Conservation (phyloP, 2,113 vertebrate species). For the Rhinichthys klamathensis region DNA sequence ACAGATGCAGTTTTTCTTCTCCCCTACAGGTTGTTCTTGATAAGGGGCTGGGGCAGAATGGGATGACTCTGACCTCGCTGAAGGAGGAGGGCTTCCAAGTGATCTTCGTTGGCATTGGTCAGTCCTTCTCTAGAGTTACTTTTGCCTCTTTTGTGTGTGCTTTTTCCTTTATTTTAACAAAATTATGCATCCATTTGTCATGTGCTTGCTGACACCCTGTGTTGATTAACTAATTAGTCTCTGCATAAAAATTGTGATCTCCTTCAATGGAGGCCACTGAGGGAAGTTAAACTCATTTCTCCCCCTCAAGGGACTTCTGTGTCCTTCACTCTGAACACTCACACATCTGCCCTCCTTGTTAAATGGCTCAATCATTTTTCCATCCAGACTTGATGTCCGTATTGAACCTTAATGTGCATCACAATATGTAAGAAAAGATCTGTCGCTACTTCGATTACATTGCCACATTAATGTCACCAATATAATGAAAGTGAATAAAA, state of each 20-base stretch:
- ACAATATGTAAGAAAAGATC: too few species aligned
- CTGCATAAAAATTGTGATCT: neutral
- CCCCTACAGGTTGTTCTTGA: slow-evolving; percentile 79
- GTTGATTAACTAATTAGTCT: neutral
- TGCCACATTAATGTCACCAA: too few species aligned
- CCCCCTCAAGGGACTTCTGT: neutral
- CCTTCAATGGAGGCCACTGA: neutral
- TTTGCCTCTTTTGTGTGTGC: neutral
- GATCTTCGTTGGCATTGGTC: slow-evolving; percentile 91
- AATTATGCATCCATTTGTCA: neutral
- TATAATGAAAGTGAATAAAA: too few species aligned
- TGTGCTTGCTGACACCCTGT: neutral
- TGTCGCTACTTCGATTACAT: too few species aligned
- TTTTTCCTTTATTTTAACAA: neutral
- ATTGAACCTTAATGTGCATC: slow-evolving; percentile 43
- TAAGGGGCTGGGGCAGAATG: slow-evolving; percentile 80
- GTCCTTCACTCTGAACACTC: slow-evolving; percentile 13
- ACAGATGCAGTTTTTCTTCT: slow-evolving; percentile 5
- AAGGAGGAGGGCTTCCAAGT: slow-evolving; percentile 83
- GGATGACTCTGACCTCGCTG: slow-evolving; percentile 81
- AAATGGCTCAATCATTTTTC: slow-evolving; percentile 50
- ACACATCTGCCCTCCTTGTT: slow-evolving; percentile 38
- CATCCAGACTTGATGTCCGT: slow-evolving; percentile 35
- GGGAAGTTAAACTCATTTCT: neutral
- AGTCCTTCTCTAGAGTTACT: slow-evolving; percentile 56